Evolutionary conservation across 2,797 vertebrate genomes (phyloP).

Genomic region (Pterois miles): DNA sequence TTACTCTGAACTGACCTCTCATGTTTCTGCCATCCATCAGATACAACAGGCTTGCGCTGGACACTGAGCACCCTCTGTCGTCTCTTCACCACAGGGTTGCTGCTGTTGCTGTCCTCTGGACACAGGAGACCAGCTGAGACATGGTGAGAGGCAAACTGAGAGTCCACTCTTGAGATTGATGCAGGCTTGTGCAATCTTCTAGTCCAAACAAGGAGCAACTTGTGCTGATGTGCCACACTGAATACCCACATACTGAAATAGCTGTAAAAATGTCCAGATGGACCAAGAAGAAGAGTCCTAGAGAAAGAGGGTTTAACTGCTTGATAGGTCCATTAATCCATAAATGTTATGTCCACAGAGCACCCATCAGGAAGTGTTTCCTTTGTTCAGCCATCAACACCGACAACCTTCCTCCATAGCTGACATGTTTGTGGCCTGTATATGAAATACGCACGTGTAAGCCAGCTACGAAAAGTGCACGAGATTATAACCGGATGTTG

Average conservation of each 20-base stretch:
- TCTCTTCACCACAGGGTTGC: conserved; percentile 33
- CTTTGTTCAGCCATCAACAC: neutral
- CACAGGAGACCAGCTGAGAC: conserved; percentile 61
- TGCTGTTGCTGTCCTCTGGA: conserved; percentile 56
- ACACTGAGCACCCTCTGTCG: conserved; percentile 7
- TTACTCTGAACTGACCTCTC: neutral
- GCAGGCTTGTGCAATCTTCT: neutral
- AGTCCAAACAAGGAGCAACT: neutral
- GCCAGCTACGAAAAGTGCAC: fast-evolving
- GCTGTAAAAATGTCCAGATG: neutral
- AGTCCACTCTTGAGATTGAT: neutral
- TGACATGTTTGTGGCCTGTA: neutral
- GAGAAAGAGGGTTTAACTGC: neutral
- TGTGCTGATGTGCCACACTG: conserved; percentile 20
- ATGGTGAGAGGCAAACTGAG: conserved; percentile 67
- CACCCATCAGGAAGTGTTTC: neutral
- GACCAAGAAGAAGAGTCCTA: neutral
- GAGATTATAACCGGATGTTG: neutral
- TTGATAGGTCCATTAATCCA: neutral
- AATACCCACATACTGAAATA: conserved; percentile 40
- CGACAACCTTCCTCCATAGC: fast-evolving
- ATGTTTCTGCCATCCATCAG: conserved; percentile 6
- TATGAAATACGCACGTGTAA: conserved; percentile 24
- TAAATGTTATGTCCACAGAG: neutral
- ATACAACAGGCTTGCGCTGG: conserved; percentile 17